A percentile compares a stretch with the other conserved stretches of the same genome.
phyloP scores from a whole-genome alignment of 2,888 invertebrate genomes.

The Amiota communis region DNA sequence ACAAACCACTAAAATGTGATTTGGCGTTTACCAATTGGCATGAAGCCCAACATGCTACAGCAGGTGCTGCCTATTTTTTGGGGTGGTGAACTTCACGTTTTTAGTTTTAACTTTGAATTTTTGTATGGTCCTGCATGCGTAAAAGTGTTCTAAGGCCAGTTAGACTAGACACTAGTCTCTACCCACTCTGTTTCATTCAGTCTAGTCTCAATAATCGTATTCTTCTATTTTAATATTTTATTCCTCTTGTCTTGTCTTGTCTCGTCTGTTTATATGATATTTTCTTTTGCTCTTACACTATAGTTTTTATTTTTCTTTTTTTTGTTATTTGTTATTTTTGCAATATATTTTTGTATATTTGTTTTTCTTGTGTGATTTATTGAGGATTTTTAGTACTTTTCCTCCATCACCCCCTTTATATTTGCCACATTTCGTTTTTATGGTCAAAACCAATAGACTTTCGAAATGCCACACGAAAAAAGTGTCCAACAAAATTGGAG shows the following conservation, averaged over 20 bases:
- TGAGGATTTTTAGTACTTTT: slow-evolving; percentile 34
- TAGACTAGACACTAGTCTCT: too few species aligned
- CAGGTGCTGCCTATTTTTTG: too few species aligned
- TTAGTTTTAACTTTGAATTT: too few species aligned
- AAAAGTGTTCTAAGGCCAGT: too few species aligned
- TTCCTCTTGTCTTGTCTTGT: too few species aligned
- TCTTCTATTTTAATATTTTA: too few species aligned
- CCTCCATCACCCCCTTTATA: slow-evolving; percentile 32
- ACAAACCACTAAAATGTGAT: slow-evolving; percentile 3
- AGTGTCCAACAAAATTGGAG: not conserved
- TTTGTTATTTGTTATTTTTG: not conserved
- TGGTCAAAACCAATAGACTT: not conserved
- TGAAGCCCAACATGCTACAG: not conserved
- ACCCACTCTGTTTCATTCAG: too few species aligned
- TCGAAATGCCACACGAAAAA: not conserved
- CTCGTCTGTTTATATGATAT: too few species aligned
- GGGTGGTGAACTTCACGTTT: too few species aligned
- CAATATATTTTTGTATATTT: not conserved
- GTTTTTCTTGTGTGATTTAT: slow-evolving; percentile 55
- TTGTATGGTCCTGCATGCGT: too few species aligned
- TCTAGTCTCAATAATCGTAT: too few species aligned
- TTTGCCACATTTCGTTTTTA: slow-evolving; percentile 14
- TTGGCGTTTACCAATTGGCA: not conserved
- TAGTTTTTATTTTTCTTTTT: not conserved
- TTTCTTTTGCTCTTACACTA: not conserved